A percentile compares a stretch with the other conserved stretches of the same genome.
These are phyloP conservation scores for Ammodytes marinus DNA, from an alignment of 2,113 vertebrate species.

Conservation along the genomic window DNA sequence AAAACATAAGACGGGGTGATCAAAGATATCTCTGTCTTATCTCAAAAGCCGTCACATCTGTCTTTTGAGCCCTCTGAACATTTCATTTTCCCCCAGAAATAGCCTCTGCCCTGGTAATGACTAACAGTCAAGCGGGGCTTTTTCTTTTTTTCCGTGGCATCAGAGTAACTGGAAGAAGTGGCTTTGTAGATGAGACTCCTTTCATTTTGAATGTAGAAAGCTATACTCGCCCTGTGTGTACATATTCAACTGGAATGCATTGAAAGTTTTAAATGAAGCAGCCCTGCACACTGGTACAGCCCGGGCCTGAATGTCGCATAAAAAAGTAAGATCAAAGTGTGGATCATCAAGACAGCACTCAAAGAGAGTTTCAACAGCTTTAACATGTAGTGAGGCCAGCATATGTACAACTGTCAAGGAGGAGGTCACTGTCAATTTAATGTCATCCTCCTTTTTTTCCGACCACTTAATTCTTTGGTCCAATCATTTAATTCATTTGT, in stretches of 20 bases:
- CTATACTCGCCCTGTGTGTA: not conserved
- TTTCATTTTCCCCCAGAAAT: conserved; percentile 21
- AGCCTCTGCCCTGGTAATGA: conserved; percentile 37
- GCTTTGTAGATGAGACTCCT: conserved; percentile 22
- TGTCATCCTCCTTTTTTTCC: conserved; percentile 8
- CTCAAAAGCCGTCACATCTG: conserved; percentile 16
- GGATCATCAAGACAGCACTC: not conserved
- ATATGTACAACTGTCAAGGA: conserved; percentile 2
- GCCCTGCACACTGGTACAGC: not conserved
- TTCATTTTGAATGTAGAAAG: conserved; percentile 36
- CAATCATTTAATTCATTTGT: conserved; percentile 61
- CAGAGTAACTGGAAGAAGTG: not conserved
- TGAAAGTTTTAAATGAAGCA: conserved; percentile 12
- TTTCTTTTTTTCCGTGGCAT: conserved; percentile 11
- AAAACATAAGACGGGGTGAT: conserved; percentile 8
- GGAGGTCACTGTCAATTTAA: conserved; percentile 2
- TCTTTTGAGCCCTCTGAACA: conserved; percentile 23
- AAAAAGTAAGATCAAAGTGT: conserved; percentile 27
- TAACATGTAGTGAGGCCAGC: not conserved
- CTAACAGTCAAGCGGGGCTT: conserved; percentile 15
- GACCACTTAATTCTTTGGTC: conserved; percentile 14
- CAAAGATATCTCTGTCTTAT: conserved; percentile 24
- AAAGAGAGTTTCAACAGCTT: not conserved
- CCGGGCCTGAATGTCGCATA: conserved; percentile 2
- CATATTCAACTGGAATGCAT: not conserved